These are phyloP conservation scores for Piprites chloris DNA, from an alignment of 2,113 vertebrate genomes.

Conservation along the genomic window DNA sequence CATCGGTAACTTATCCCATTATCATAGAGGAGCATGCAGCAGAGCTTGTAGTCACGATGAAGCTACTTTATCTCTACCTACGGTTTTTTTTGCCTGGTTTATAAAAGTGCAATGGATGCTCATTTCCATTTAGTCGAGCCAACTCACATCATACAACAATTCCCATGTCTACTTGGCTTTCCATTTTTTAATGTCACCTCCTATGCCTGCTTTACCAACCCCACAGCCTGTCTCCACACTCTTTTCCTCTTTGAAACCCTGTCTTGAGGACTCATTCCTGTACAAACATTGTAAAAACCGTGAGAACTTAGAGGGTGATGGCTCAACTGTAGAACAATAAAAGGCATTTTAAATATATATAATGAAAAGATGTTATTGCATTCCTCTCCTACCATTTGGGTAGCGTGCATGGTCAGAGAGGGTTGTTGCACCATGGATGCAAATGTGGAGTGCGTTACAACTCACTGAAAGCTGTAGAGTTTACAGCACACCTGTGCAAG, in stretches of 20 bases:
- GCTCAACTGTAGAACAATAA: neutral
- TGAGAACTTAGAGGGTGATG: neutral
- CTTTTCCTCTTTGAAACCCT: neutral
- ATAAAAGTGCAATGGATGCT: neutral
- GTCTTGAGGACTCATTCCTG: neutral
- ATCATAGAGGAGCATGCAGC: neutral
- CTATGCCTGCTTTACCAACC: neutral
- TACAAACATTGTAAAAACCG: neutral
- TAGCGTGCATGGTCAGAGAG: accelerated
- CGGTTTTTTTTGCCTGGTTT: neutral
- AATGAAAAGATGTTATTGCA: neutral
- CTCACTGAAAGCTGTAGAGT: neutral
- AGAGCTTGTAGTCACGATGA: neutral
- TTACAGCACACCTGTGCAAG: neutral
- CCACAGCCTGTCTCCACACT: neutral
- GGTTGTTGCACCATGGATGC: no score
- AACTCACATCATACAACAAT: neutral
- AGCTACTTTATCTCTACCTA: neutral
- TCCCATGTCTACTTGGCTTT: neutral
- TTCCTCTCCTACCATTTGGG: neutral
- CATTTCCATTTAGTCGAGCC: neutral
- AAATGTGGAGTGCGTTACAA: accelerated
- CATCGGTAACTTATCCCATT: neutral
- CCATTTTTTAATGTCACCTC: neutral
- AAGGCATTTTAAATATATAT: neutral